Conservation (phyloP, 2,113 vertebrate genomes). For the Pelecanus crispus region DNA sequence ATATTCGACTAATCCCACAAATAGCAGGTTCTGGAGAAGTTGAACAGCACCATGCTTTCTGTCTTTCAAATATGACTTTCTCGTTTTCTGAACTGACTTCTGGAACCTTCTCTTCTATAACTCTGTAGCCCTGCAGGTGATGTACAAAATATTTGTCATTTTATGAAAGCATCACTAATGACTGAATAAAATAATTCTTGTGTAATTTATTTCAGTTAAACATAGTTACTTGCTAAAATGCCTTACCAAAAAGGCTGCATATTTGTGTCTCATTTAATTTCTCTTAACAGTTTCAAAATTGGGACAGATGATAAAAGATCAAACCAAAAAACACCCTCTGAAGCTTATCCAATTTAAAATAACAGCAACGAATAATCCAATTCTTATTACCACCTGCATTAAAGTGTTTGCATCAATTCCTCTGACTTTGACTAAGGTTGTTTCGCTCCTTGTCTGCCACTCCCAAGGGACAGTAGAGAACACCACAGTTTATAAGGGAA, state of each 20-base stretch:
- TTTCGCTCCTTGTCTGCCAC: not conserved
- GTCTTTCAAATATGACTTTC: conserved; percentile 92
- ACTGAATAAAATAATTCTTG: not conserved
- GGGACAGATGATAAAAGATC: not conserved
- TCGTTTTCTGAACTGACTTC: conserved; percentile 87
- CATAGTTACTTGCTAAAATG: not conserved
- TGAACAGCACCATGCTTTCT: conserved; percentile 98
- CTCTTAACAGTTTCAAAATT: not conserved
- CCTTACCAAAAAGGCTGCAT: not conserved
- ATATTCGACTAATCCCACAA: conserved; percentile 97
- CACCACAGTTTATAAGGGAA: not conserved
- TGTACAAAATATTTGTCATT: not conserved
- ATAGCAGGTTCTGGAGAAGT: conserved; percentile 90
- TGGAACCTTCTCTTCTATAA: conserved; percentile 89
- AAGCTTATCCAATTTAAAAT: not conserved
- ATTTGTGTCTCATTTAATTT: not conserved
- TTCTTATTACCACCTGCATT: not conserved
- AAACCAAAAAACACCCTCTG: not conserved
- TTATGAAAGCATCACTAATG: not conserved
- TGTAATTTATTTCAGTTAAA: not conserved
- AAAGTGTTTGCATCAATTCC: not conserved
- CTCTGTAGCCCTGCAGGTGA: conserved; percentile 85
- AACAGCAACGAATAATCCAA: not conserved
- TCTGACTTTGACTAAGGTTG: not conserved
- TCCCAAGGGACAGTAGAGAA: not conserved